Evolutionary conservation across 1,140 invertebrate species (phyloP).

Genomic region (Drosophila saltans): DNA sequence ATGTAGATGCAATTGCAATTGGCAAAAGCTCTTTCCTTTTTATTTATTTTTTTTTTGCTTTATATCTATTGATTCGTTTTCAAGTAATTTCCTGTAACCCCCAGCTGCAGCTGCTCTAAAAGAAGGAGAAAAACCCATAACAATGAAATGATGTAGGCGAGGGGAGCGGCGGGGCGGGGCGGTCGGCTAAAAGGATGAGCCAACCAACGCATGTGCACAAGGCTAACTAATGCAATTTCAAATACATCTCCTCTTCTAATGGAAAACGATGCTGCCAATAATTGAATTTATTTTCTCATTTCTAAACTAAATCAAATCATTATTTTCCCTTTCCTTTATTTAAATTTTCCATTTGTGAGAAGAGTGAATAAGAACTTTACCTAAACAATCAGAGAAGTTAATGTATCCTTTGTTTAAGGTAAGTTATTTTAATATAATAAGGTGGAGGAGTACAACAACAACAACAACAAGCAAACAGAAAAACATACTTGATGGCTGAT

Average conservation of each 20-base stretch:
- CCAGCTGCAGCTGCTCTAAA: constrained; percentile 6
- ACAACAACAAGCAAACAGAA: background rate
- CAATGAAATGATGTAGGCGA: too few species aligned
- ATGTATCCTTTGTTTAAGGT: background rate
- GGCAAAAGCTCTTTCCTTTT: constrained; percentile 45
- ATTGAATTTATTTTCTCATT: background rate
- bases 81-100: constrained; percentile 67
- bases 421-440: too few species aligned
- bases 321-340: too few species aligned
- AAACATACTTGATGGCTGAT: background rate
- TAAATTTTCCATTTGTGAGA: too few species aligned
- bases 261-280: background rate
- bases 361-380: too few species aligned
- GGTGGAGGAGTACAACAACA: too few species aligned
- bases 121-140: background rate
- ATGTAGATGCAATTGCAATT: constrained; percentile 53
- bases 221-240: constrained; percentile 13
- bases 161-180: too few species aligned
- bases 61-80: constrained; percentile 77
- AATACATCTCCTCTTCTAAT: background rate
- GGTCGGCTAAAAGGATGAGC: too few species aligned
- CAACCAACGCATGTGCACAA: too few species aligned
- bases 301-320: background rate
- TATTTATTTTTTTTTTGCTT: constrained; percentile 3
- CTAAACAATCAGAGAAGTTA: background rate